A percentile compares a stretch with the other conserved stretches of the same genome.
phyloP scores from a whole-genome alignment of 2,888 invertebrate genomes.

The Harmothoe impar region DNA sequence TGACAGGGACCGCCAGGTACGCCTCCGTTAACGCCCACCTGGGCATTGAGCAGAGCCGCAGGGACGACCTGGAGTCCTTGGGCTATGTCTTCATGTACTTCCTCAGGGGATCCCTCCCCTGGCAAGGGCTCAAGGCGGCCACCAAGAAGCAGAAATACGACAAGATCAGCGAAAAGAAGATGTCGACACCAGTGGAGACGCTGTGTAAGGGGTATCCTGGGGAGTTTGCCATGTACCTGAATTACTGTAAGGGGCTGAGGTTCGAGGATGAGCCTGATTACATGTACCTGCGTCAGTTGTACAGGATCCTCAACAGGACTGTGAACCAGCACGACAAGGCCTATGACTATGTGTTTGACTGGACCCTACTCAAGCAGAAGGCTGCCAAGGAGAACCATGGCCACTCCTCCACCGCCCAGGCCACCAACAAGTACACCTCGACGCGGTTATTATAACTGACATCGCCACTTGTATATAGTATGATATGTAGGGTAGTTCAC shows the following conservation, averaged over 20 bases:
- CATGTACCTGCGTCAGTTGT: conserved; percentile 64
- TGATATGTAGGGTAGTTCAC: not conserved
- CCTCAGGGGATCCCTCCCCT: conserved; percentile 95
- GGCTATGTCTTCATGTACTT: conserved; percentile 99
- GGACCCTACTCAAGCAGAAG: conserved; percentile 67
- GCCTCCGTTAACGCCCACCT: conserved; percentile 99
- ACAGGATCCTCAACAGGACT: conserved; percentile 65
- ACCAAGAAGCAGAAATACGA: conserved; percentile 99
- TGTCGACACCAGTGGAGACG: conserved; percentile 99
- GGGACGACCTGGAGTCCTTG: conserved; percentile 99
- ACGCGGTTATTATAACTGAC: conserved; percentile 44
- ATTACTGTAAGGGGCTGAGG: conserved; percentile 66
- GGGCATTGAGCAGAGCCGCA: conserved; percentile 98
- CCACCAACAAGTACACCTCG: conserved; percentile 55
- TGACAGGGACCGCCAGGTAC: conserved; percentile 87
- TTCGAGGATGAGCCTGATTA: conserved; percentile 67
- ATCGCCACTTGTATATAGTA: not conserved
- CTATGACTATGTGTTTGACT: conserved; percentile 67
- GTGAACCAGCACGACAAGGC: conserved; percentile 64
- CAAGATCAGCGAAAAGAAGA: conserved; percentile 99
- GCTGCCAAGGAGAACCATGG: conserved; percentile 50
- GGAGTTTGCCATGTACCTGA: conserved; percentile 67
- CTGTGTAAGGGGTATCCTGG: conserved; percentile 89
- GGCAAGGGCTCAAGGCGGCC: conserved; percentile 95
- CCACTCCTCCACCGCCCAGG: conserved; percentile 18